Conservation (phyloP, 2,113 vertebrate species). For the Anoura caudifer region DNA sequence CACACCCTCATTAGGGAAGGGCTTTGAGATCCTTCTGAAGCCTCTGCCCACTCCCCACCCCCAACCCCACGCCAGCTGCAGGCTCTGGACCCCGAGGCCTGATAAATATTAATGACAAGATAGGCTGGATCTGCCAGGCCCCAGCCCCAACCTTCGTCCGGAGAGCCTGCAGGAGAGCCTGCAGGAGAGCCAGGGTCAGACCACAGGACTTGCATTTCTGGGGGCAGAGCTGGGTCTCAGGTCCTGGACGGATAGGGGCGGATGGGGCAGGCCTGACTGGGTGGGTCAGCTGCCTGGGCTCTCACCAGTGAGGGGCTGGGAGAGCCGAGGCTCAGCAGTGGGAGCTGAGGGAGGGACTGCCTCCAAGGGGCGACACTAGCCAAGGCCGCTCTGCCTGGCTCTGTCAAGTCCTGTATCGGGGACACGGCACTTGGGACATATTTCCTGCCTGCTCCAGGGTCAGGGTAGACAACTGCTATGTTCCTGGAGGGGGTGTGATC, state of each 20-base stretch:
- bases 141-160: conserved; percentile 58
- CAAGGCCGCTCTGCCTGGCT: background rate
- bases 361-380: background rate
- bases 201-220: background rate
- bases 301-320: background rate
- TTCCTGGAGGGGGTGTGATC: background rate
- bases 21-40: conserved; percentile 32
- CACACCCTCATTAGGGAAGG: conserved; percentile 65
- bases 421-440: background rate
- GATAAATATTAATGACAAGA: conserved; percentile 75
- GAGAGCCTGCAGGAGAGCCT: background rate
- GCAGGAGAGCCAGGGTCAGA: background rate
- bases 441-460: background rate
- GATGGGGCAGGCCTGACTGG: background rate
- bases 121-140: conserved; percentile 55
- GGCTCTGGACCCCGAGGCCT: conserved; percentile 52
- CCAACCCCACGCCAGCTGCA: conserved; percentile 53
- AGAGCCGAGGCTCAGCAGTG: background rate
- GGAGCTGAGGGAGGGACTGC: background rate
- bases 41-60: background rate
- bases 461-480: background rate
- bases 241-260: no score
- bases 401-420: background rate
- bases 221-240: background rate
- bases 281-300: background rate